Evolutionary conservation across 2,888 invertebrate genomes (phyloP), one percentile per base, ranked within the genome.

Genomic region (Leptopilina myrica): DNA sequence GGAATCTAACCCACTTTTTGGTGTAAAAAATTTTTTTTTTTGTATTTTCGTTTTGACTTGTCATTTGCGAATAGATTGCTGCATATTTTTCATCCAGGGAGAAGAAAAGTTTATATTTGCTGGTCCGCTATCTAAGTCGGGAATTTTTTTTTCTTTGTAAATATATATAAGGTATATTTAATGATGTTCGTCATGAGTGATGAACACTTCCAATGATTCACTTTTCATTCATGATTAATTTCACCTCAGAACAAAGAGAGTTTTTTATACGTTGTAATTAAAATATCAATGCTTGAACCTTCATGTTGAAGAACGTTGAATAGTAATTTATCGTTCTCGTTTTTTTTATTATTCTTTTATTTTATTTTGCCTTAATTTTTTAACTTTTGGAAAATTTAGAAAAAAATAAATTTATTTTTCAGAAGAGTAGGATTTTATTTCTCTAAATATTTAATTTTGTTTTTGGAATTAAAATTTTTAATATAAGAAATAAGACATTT

Each of bases 171-270:
- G 33, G 5, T 49, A 69, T 20, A 62, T 69, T 53, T 69, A 69
- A 53, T 69, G 53, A 53, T 69, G 26, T 53, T 53, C 69, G 49
- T 69, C 14, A 53, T 69, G 33, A 69, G 49, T 69, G 69, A 69
- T 69, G 53, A 53, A 69, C 49, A 53, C 49, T 49, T 69, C 53
- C 49, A 26, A 53, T 53, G 69, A 69, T 26, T 69, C n/a, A 53
- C 33, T 69, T 69, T 69, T 69, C 53, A 14, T 69, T 49, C 53
- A 69, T 69, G 69, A 69, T 69, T 69, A 69, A 69, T 69, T 69
- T 53, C 26, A 69, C 49, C 64, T 26, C 40, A 40, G 56, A 67
- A 76, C 56, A 43, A 56, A 76, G 11, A 12, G 43, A 33, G 62
- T 26, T 53, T 69, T 69, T 69, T 69, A 15, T 69, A 33, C 6